These are phyloP conservation scores for Pterostichus madidus DNA, from an alignment of 2,888 invertebrate genomes.

Conservation along the genomic window DNA sequence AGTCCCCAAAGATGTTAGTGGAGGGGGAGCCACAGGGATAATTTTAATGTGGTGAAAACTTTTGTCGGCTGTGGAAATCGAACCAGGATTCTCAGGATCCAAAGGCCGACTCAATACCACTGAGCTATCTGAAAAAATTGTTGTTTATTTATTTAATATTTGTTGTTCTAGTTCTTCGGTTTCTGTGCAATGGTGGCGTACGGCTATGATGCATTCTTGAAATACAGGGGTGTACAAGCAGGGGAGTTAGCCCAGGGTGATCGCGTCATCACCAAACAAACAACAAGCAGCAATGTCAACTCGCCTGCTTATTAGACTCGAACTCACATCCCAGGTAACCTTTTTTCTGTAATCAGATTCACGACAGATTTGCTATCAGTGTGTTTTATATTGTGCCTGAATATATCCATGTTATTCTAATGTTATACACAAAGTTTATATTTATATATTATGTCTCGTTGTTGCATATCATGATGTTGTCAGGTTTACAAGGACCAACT, in stretches of 20 bases:
- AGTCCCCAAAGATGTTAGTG: too few species aligned
- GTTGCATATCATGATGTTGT: conserved; percentile 51
- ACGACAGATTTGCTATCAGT: conserved; percentile 10
- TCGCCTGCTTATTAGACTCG: conserved; percentile 77
- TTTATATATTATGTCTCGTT: conserved; percentile 19
- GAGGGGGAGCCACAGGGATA: too few species aligned
- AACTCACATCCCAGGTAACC: conserved; percentile 1
- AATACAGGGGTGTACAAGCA: conserved; percentile 83
- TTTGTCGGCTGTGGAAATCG: too few species aligned
- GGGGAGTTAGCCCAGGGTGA: conserved; percentile 88
- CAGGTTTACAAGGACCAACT: conserved; percentile 48
- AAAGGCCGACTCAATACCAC: too few species aligned
- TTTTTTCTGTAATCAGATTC: not conserved
- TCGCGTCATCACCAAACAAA: conserved; percentile 83
- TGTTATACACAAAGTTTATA: conserved; percentile 34
- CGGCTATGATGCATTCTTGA: conserved; percentile 88
- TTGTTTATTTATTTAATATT: not conserved
- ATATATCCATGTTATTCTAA: conserved; percentile 36
- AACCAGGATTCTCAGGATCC: too few species aligned
- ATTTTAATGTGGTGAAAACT: too few species aligned
- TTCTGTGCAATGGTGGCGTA: conserved; percentile 90
- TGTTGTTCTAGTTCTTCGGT: conserved; percentile 87
- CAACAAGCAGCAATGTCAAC: conserved; percentile 78
- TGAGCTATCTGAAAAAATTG: too few species aligned
- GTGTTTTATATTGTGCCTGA: conserved; percentile 55